Evolutionary conservation across 2,113 vertebrate species (phyloP).

Genomic region (Coptodon rendalli): DNA sequence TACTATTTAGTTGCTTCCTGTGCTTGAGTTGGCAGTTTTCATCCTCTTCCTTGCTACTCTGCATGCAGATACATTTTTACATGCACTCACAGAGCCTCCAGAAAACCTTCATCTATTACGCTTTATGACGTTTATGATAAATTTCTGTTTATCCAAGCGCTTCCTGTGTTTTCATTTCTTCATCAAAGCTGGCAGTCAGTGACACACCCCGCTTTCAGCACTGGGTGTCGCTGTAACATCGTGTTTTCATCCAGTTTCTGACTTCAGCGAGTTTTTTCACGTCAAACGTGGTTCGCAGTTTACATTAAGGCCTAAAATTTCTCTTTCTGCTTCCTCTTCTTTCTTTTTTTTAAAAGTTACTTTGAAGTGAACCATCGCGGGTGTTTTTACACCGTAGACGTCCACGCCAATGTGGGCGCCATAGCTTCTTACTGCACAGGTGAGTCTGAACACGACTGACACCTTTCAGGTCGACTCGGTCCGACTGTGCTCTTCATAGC

Average conservation of each 20-base stretch:
- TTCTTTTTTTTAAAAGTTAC: accelerated
- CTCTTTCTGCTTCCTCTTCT: not conserved
- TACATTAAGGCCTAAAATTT: not conserved
- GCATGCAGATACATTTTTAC: not conserved
- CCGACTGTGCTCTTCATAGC: not conserved
- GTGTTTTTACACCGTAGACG: not conserved
- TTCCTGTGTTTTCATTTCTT: not conserved
- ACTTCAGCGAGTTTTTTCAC: not conserved
- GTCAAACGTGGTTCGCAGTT: not conserved
- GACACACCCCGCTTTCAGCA: not conserved
- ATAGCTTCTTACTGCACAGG: not conserved
- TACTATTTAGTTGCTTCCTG: not conserved
- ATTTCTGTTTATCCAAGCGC: not conserved
- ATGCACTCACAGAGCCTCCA: not conserved
- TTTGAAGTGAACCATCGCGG: not conserved
- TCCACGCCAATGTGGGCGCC: not conserved
- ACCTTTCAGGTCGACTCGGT: not conserved
- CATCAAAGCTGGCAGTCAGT: not conserved
- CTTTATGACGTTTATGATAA: not conserved
- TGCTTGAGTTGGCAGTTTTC: not conserved
- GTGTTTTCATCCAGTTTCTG: not conserved
- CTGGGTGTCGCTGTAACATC: not conserved
- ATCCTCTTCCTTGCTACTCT: not conserved
- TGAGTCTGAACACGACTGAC: not conserved
- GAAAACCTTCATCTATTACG: not conserved